Conservation (phyloP, 2,888 invertebrate genomes). For the Tillus elongatus region DNA sequence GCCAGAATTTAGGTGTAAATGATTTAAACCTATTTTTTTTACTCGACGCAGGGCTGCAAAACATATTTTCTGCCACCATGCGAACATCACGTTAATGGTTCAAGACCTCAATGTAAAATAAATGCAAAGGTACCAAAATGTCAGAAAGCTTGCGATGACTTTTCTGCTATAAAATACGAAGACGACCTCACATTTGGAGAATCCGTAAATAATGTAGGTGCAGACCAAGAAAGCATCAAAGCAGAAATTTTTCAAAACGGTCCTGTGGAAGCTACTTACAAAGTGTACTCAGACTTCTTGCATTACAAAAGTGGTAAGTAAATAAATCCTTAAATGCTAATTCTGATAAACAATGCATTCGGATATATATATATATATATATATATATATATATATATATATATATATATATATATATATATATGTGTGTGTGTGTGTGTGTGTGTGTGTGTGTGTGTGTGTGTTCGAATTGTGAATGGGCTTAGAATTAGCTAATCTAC, state of each 20-base stretch:
- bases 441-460: no score
- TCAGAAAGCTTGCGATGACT: conserved; percentile 54
- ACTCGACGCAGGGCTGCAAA: conserved; percentile 69
- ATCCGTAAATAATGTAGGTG: conserved; percentile 52
- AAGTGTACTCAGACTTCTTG: conserved; percentile 77
- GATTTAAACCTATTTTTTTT: conserved; percentile 39
- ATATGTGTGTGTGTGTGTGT: no score
- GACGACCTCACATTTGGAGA: conserved; percentile 70
- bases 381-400: no score
- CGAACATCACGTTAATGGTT: conserved; percentile 81
- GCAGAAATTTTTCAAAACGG: conserved; percentile 75
- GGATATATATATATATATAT: no score
- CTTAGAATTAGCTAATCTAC: no score
- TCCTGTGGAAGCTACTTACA: conserved; percentile 82
- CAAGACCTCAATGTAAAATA: conserved; percentile 55
- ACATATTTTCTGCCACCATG: conserved; percentile 81
- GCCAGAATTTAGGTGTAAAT: no score
- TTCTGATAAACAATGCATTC: no score
- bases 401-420: no score
- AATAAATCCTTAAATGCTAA: no score
- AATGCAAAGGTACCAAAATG: no score
- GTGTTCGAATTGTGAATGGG: no score
- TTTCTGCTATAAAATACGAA: conserved; percentile 59
- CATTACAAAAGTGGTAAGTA: conserved; percentile 71
- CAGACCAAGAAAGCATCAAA: no score